A percentile compares a stretch with the other conserved stretches of the same genome.
Conservation (phyloP, 2,113 vertebrate species). For the Bathybates hornii region DNA sequence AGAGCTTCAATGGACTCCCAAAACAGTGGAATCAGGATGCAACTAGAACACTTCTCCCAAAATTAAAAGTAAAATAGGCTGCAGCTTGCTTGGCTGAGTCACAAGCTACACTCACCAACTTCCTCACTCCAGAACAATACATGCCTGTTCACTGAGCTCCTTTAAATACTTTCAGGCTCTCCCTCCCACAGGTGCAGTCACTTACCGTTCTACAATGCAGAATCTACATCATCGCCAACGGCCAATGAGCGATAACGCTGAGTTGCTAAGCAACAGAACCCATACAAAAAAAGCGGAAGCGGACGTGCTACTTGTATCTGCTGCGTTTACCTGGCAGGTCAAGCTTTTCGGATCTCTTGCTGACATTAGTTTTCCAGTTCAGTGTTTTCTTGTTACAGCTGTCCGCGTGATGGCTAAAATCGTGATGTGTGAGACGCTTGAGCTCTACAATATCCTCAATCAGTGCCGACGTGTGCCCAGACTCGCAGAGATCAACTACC, state of each 20-base stretch:
- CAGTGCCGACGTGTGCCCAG: constrained; percentile 65
- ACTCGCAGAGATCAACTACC: constrained; percentile 76
- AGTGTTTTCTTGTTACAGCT: neutral
- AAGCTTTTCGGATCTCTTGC: neutral
- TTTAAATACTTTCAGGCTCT: neutral
- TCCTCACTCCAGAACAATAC: neutral
- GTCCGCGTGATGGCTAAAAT: constrained; percentile 65
- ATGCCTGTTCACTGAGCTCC: neutral
- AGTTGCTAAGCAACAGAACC: constrained; percentile 20
- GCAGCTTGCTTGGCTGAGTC: neutral
- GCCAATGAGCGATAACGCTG: neutral
- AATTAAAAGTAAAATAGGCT: neutral
- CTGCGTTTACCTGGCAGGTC: neutral
- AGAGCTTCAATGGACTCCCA: neutral
- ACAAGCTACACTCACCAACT: rapidly evolving
- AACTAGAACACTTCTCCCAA: rapidly evolving
- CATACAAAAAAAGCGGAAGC: neutral
- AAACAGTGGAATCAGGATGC: neutral
- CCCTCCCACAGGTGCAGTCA: neutral
- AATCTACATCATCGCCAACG: neutral
- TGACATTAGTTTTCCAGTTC: neutral
- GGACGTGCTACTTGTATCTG: neutral
- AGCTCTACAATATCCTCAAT: constrained; percentile 83
- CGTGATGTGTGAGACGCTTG: constrained; percentile 69
- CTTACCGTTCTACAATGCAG: neutral